Evolutionary conservation across 1,140 invertebrate genomes (phyloP).

Genomic region (Maniola jurtina): DNA sequence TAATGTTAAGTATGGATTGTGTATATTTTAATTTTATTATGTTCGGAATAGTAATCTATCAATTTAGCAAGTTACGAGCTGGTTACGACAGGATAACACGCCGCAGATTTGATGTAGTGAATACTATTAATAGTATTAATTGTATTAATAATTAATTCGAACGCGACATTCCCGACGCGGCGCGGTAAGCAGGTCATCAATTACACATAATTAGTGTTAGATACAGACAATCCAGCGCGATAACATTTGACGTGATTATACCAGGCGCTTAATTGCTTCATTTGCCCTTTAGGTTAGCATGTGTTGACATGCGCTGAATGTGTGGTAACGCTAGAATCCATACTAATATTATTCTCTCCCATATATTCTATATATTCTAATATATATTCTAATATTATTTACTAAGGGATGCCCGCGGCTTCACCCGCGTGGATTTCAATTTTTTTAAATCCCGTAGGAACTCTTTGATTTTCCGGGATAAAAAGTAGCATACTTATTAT

Average conservation of each 20-base stretch:
- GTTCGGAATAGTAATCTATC: background rate
- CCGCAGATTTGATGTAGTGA: background rate
- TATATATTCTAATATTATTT: too few species aligned
- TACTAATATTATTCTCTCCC: too few species aligned
- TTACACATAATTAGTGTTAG: constrained; percentile 28
- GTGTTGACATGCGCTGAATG: background rate
- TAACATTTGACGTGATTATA: constrained; percentile 27
- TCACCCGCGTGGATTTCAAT: too few species aligned
- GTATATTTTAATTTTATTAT: background rate
- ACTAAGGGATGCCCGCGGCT: too few species aligned
- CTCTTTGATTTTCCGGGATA: too few species aligned
- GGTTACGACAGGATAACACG: background rate
- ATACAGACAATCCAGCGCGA: constrained; percentile 1
- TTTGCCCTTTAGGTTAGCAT: background rate
- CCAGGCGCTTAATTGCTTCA: constrained; percentile 19
- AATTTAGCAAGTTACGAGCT: constrained; percentile 1
- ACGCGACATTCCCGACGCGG: constrained; percentile 21
- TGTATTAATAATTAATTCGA: constrained; percentile 27
- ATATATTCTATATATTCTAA: too few species aligned
- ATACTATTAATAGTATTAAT: constrained; percentile 25
- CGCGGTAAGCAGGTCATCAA: constrained; percentile 27
- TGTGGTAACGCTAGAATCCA: background rate
- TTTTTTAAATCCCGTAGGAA: too few species aligned
- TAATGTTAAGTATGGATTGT: too few species aligned
- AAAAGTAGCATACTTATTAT: too few species aligned